phyloP scores from a whole-genome alignment of 2,797 vertebrate species.

The Lithobates pipiens region DNA sequence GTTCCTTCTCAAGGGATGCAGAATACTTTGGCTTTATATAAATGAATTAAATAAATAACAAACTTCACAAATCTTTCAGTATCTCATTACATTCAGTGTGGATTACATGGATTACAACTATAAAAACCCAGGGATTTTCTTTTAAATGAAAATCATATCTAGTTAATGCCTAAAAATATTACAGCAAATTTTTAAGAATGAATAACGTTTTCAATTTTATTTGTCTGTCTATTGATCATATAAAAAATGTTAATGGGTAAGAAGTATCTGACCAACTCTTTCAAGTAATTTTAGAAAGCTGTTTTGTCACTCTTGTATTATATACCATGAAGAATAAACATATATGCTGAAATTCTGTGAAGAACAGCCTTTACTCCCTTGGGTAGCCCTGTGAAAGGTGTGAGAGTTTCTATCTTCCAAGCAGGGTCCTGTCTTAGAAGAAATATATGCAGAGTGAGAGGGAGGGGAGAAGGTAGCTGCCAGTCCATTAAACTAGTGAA shows the following conservation, averaged over 20 bases:
- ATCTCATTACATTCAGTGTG: slow-evolving; percentile 38
- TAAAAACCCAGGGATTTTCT: slow-evolving; percentile 16
- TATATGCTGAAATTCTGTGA: slow-evolving; percentile 11
- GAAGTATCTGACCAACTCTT: no score
- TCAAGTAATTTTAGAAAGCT: background rate
- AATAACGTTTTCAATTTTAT: background rate
- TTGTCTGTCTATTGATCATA: background rate
- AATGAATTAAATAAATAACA: background rate
- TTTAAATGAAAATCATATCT: slow-evolving; percentile 12
- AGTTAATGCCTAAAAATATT: background rate
- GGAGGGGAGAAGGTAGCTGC: slow-evolving; percentile 37
- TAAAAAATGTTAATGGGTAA: background rate
- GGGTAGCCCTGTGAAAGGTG: slow-evolving; percentile 13
- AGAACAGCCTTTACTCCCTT: background rate
- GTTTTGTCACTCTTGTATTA: background rate
- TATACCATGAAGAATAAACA: slow-evolving; percentile 7
- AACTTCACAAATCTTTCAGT: slow-evolving; percentile 28
- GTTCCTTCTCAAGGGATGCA: background rate
- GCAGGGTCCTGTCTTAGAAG: slow-evolving; percentile 23
- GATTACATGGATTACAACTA: slow-evolving; percentile 55
- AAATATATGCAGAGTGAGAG: slow-evolving; percentile 56
- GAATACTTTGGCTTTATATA: background rate
- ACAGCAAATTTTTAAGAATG: background rate
- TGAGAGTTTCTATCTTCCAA: slow-evolving; percentile 20
- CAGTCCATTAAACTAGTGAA: slow-evolving; percentile 63